A percentile compares a stretch with the other conserved stretches of the same genome.
Evolutionary conservation across 2,797 vertebrate genomes (phyloP).

Genomic region (Onychomys torridus): DNA sequence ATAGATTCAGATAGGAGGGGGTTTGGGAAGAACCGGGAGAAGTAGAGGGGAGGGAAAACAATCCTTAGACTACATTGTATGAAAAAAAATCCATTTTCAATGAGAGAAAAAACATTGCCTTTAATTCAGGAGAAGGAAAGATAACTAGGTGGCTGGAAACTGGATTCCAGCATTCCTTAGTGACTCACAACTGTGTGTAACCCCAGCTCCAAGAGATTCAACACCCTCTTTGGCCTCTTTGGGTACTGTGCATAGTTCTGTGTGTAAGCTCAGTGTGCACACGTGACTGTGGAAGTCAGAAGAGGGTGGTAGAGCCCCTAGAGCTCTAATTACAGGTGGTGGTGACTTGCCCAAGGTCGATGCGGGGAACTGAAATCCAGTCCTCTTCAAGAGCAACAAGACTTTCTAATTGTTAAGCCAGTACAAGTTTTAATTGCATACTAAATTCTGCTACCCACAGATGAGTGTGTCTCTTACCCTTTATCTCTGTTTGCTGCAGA

Average conservation of each 20-base stretch:
- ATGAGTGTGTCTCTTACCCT: background rate
- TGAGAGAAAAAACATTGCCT: background rate
- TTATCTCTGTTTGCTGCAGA: too few species aligned
- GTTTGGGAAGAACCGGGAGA: background rate
- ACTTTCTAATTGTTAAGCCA: background rate
- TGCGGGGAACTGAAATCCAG: background rate
- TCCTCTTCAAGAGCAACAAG: background rate
- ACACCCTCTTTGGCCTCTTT: background rate
- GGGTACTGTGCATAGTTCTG: background rate
- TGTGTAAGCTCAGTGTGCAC: too few species aligned
- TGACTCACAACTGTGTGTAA: background rate
- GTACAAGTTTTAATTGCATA: background rate
- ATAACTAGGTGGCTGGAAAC: rapidly evolving
- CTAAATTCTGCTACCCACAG: background rate
- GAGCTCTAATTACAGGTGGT: background rate
- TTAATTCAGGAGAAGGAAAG: background rate
- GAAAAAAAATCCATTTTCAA: background rate
- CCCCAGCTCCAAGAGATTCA: background rate
- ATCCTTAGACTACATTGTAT: background rate
- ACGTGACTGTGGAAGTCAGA: background rate
- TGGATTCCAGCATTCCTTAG: background rate
- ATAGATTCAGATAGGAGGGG: background rate
- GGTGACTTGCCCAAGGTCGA: too few species aligned
- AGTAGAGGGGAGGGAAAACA: background rate
- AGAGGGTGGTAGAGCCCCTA: background rate